phyloP scores from a whole-genome alignment of 2,797 vertebrate species.

The Octomys mimax region DNA sequence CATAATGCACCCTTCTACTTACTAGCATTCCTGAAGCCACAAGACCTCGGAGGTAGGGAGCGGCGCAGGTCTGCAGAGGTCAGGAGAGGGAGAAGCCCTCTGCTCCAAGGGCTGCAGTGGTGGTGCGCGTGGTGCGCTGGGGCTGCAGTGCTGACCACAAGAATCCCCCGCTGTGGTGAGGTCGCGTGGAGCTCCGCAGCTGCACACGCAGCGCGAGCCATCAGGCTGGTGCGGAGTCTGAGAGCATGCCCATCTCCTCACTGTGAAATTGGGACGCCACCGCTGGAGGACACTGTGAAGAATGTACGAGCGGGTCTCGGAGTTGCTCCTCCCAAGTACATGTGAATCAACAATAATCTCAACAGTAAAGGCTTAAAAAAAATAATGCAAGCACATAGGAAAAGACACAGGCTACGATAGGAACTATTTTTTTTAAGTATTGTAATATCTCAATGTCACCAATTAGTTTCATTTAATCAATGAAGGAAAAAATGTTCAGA shows the following conservation, averaged over 20 bases:
- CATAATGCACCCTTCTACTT: not conserved
- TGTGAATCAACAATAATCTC: not conserved
- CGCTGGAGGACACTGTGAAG: not conserved
- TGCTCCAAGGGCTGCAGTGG: not conserved
- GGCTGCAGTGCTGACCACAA: not conserved
- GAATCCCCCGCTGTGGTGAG: not conserved
- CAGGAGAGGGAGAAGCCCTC: too few relatives aligned
- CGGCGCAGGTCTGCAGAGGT: not conserved
- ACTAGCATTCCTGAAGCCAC: not conserved
- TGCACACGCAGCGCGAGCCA: too few relatives aligned
- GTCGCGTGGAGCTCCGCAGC: not conserved
- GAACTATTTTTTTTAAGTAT: not conserved
- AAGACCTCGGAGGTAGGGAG: not conserved
- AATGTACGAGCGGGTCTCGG: not conserved
- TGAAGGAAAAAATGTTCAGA: not conserved
- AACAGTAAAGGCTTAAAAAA: not conserved
- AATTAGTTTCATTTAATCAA: not conserved
- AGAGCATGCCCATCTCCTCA: not conserved
- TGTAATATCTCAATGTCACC: not conserved
- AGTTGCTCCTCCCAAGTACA: not conserved
- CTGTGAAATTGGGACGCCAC: not conserved
- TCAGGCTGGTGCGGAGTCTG: not conserved
- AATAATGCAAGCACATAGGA: not conserved
- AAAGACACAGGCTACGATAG: not conserved
- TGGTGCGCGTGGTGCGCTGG: too few relatives aligned